These are phyloP conservation scores for Onthophagus taurus DNA, from an alignment of 1,140 invertebrate genomes.

Conservation along the genomic window DNA sequence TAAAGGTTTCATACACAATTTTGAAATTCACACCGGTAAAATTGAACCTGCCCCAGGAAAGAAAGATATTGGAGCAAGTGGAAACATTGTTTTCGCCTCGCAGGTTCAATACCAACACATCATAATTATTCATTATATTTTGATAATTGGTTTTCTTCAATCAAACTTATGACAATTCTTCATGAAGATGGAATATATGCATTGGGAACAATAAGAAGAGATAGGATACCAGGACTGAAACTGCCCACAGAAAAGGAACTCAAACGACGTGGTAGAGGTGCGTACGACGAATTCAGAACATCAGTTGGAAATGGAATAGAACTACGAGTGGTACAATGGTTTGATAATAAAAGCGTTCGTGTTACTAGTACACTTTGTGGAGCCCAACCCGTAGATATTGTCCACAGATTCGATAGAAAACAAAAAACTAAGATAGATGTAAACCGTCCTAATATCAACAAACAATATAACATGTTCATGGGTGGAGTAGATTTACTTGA, in stretches of 20 bases:
- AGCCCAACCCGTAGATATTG: no score
- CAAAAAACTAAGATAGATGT: no score
- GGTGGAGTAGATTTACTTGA: no score
- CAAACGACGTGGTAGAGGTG: slow-evolving; percentile 1
- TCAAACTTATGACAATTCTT: background rate
- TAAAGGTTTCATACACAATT: slow-evolving; percentile 22
- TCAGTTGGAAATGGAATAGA: background rate
- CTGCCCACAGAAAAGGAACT: slow-evolving; percentile 3
- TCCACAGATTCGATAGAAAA: no score
- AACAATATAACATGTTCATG: no score
- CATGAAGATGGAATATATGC: background rate
- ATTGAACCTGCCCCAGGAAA: background rate
- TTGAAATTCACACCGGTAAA: slow-evolving; percentile 15
- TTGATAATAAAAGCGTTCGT: background rate
- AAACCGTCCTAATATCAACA: no score
- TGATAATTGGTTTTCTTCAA: slow-evolving; percentile 11
- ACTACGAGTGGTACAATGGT: background rate
- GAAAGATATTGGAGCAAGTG: slow-evolving; percentile 9
- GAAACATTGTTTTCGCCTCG: slow-evolving; percentile 13
- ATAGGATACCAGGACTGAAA: background rate
- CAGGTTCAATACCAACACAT: slow-evolving; percentile 5
- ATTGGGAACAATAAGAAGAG: slow-evolving; percentile 6
- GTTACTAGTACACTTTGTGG: no score
- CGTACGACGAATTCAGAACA: slow-evolving; percentile 1
- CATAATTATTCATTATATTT: slow-evolving; percentile 8